Base-by-base conservation (phyloP, 2,888 invertebrate species). In the Nesidiocoris tenuis region DNA sequence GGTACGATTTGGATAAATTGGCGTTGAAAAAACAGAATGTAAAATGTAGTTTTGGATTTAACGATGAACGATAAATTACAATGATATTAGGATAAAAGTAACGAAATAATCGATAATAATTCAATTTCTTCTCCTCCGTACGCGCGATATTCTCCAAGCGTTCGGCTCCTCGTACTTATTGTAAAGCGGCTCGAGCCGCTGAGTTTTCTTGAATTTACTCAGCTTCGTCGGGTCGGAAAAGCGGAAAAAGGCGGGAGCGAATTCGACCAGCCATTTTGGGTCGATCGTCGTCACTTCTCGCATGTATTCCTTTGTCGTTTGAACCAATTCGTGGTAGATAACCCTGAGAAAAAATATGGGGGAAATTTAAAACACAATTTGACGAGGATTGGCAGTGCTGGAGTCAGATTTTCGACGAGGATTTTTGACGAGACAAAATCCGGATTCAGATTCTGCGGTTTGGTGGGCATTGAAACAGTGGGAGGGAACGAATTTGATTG, bases 121-220 rank as follows among this genome's bases (percentile, higher is more conserved):
- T 86, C 90, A 96, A 88, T 96, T 96, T 81, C 95, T 87, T 82
- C 96, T 87, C 81, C 95, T 87, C 66, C 95, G 87, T 23, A 95
- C 95, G 80, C 96, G 86, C 0, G 98, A 98, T 86, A 99, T 98
- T 84, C 99, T 90, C 99, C 99, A 99, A 0, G 98, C 94, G 83
- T 99, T 99, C 0, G 98, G 95, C 83, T 99, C 98, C 84, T 99
- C 98, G 82, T 98, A 99, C 86, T 99, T 99, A 84, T 99, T 99
- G 84, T 96, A 96, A 1, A 99, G 86, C 0, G 99, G 99, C 82
- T 99, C 98, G 79, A 99, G 87, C 78, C 97, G 89, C 87, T 99
- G 98, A 86, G 98, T 97, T 85, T 98, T 97, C 89, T 99, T 99
- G 86, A 98, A 97, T 83, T 97, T 97, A 84, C 97, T 97, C 54